Conservation (phyloP, 2,797 vertebrate species). For the Rhynchonycteris naso region DNA sequence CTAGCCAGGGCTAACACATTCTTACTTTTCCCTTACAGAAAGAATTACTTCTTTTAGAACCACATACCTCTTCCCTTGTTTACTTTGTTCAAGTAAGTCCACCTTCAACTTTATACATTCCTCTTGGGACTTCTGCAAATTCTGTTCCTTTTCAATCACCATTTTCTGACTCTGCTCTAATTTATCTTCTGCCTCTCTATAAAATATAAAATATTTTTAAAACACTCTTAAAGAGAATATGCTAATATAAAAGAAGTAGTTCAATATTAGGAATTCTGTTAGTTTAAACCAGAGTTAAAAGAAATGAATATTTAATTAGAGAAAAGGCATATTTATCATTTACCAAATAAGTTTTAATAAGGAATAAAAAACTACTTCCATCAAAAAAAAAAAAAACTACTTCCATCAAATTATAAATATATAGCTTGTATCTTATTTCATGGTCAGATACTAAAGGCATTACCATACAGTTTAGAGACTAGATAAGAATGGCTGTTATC, state of each 20-base stretch:
- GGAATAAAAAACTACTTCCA: conserved; percentile 41
- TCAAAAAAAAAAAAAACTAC: conserved; percentile 51
- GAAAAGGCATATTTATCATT: not conserved
- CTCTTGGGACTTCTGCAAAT: conserved; percentile 87
- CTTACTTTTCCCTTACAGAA: not conserved
- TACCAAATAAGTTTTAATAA: conserved; percentile 20
- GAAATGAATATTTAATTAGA: conserved; percentile 43
- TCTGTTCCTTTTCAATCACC: conserved; percentile 87
- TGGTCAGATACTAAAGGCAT: not conserved
- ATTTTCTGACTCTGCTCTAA: conserved; percentile 88
- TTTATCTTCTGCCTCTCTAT: conserved; percentile 90
- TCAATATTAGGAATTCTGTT: conserved; percentile 10
- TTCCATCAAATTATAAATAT: conserved; percentile 43
- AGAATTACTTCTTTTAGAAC: conserved; percentile 61
- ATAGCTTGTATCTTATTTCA: conserved; percentile 38
- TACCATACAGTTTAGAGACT: not conserved
- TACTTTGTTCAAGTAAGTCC: conserved; percentile 87
- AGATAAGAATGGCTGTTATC: conserved; percentile 37
- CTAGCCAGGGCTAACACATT: not conserved
- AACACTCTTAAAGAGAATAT: conserved; percentile 24
- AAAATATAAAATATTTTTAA: conserved; percentile 63
- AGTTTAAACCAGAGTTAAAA: conserved; percentile 52
- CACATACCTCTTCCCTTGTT: conserved; percentile 90
- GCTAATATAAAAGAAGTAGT: conserved; percentile 31
- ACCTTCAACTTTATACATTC: conserved; percentile 88